Evolutionary conservation across 2,888 invertebrate genomes (phyloP).

Genomic region (Lymantria monacha): DNA sequence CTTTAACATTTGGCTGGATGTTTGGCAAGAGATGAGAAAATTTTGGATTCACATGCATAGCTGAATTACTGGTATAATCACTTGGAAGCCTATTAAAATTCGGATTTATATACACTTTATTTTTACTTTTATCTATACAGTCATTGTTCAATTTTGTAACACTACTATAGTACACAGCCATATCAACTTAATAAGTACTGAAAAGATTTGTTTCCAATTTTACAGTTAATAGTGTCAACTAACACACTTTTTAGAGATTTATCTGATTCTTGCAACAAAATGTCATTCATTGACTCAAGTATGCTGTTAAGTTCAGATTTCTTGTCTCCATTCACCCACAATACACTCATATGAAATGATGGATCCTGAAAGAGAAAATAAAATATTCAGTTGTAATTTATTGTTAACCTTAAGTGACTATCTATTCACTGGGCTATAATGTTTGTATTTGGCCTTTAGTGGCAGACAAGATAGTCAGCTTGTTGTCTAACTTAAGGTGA

Average conservation of each 20-base stretch:
- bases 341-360: conserved; percentile 92
- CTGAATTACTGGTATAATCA: conserved; percentile 19
- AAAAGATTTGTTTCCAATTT: conserved; percentile 89
- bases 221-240: conserved; percentile 84
- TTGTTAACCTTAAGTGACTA: not conserved
- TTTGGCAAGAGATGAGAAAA: conserved; percentile 41
- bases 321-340: conserved; percentile 89
- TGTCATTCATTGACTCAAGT: conserved; percentile 74
- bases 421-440: not conserved
- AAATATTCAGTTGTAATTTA: not conserved
- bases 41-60: conserved; percentile 61
- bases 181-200: conserved; percentile 74
- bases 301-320: conserved; percentile 69
- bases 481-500: too few species aligned
- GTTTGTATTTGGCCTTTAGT: too few species aligned
- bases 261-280: conserved; percentile 52
- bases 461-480: too few species aligned
- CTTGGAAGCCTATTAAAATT: conserved; percentile 54
- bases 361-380: conserved; percentile 84
- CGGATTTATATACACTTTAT: conserved; percentile 69
- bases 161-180: conserved; percentile 20
- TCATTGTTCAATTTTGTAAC: conserved; percentile 24
- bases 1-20: conserved; percentile 12
- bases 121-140: conserved; percentile 29
- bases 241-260: conserved; percentile 64